Conservation (phyloP, 2,888 invertebrate species). For the Odontomyia ornata region DNA sequence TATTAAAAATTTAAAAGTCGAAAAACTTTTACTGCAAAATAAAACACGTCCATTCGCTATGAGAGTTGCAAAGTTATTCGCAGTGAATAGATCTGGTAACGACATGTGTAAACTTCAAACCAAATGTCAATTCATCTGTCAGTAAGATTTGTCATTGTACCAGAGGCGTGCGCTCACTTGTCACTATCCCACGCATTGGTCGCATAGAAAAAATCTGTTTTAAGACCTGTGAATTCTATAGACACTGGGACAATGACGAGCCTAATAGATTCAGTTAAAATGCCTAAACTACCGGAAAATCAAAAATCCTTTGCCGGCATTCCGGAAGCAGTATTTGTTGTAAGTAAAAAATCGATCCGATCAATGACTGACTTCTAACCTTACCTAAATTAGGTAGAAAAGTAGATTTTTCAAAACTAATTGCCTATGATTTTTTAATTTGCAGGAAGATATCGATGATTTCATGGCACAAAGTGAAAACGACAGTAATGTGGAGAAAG, state of each 20-base stretch:
- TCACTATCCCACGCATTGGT: constrained; percentile 15
- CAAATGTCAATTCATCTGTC: neutral
- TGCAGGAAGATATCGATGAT: constrained; percentile 92
- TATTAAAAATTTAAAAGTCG: no score
- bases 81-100: no score
- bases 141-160: neutral
- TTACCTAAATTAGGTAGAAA: neutral
- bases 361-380: neutral
- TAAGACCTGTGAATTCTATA: neutral
- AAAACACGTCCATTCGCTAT: no score
- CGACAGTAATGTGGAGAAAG: constrained; percentile 82
- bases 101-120: no score
- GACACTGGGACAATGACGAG: constrained; percentile 56
- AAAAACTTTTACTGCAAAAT: no score
- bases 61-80: no score
- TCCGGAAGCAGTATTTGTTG: constrained; percentile 88
- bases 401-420: neutral
- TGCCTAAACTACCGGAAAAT: constrained; percentile 63
- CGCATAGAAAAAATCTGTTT: constrained; percentile 4
- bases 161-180: constrained; percentile 25
- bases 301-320: constrained; percentile 79
- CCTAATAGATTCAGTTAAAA: constrained; percentile 60
- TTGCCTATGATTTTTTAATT: constrained; percentile 48
- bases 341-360: constrained; percentile 65
- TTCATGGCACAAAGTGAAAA: constrained; percentile 89